Percentiles rank a stretch among this genome's conserved stretches.
Conservation (phyloP, 2,797 vertebrate species). For the Lophotriccus pileatus region DNA sequence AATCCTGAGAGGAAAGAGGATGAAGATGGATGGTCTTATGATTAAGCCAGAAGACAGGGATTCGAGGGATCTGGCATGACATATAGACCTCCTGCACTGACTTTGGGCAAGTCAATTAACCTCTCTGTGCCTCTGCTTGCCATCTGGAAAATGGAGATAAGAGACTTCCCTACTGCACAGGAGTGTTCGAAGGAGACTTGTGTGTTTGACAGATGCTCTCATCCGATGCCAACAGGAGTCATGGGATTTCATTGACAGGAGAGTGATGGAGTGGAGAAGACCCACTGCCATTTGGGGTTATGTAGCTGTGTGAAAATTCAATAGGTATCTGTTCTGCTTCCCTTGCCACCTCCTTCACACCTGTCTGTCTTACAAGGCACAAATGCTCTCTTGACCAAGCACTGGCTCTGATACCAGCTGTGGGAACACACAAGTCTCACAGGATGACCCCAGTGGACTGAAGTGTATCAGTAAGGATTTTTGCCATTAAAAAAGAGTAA, state of each 20-base stretch:
- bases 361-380: background rate
- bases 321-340: conserved; percentile 21
- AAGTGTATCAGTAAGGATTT: background rate
- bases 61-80: background rate
- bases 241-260: conserved; percentile 45
- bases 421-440: background rate
- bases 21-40: conserved; percentile 51
- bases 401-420: background rate
- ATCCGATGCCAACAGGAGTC: conserved; percentile 22
- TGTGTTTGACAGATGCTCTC: conserved; percentile 44
- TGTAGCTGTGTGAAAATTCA: conserved; percentile 51
- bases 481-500: background rate
- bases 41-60: conserved; percentile 27
- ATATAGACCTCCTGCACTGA: conserved; percentile 33
- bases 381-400: accelerated
- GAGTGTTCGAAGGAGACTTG: background rate
- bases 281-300: conserved; percentile 28
- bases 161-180: conserved; percentile 6
- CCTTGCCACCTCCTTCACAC: background rate
- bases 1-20: background rate
- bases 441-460: background rate
- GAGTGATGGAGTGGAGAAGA: conserved; percentile 53
- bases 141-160: conserved; percentile 59
- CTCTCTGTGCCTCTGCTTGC: conserved; percentile 35
- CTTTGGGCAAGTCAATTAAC: conserved; percentile 63